These are phyloP conservation scores for Theonella swinhoei DNA, from an alignment of 37 sponge, comb jelly and placozoan species.

Conservation along the genomic window DNA sequence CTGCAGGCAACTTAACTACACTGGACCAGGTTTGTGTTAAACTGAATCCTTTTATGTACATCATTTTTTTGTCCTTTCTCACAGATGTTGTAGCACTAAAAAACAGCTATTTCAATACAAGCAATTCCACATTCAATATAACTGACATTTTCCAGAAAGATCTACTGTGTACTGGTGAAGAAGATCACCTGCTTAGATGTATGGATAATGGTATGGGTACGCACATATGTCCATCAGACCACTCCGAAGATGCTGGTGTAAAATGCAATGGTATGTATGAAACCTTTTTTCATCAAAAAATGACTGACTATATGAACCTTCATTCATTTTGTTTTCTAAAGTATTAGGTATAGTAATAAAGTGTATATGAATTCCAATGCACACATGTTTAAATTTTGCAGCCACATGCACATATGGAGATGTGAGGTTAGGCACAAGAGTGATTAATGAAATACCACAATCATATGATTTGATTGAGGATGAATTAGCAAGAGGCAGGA, in stretches of 20 bases:
- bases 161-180: conserved; percentile 9
- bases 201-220: not conserved
- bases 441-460: no score
- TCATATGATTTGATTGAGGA: conserved; percentile 17
- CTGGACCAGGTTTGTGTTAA: not conserved
- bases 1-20: conserved; percentile 42
- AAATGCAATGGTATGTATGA: conserved; percentile 10
- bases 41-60: no score
- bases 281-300: no score
- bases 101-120: not conserved
- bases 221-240: conserved; percentile 7
- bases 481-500: conserved; percentile 25
- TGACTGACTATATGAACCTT: no score
- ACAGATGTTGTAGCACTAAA: conserved; percentile 10
- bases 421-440: conserved; percentile 4
- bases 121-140: not conserved
- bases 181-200: conserved; percentile 2
- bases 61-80: no score
- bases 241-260: conserved; percentile 38
- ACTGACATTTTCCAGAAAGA: not conserved
- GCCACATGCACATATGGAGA: conserved; percentile 6
- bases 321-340: no score
- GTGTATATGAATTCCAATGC: no score
- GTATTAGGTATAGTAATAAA: no score
- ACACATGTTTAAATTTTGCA: not conserved